Evolutionary conservation across 2,797 vertebrate species (phyloP), one percentile per base, ranked within the genome.

Genomic region (Mus minutoides): DNA sequence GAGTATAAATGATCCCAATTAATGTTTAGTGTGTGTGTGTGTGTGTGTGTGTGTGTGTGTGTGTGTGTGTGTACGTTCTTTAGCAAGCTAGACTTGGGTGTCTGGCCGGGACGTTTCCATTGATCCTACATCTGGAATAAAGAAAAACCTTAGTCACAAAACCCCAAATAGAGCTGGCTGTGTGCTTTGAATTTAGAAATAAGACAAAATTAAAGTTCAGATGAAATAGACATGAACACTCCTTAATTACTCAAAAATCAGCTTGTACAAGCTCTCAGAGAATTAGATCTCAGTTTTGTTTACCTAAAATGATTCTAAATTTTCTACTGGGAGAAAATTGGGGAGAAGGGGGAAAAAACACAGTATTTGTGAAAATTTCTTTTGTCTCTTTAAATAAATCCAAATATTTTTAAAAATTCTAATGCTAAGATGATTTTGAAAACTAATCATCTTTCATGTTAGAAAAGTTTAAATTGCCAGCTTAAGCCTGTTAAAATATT

Each of bases 401-500:
- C 76, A 93, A 94, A 95, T 92, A 90, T 60, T 90, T 37, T 37
- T 16, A 84, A 92, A 93, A 94, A 93, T 54, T 94, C 54, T 82
- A 31, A 95, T 64, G 56, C 78, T 90, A 88, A 93, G n/a, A 78
- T 95, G 89, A 95, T 96, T 94, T 94, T 95, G 89, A 95, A 97
- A 97, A 96, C 64, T 94, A 94, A 96, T 94, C 80, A 90, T 95
- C 52, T 91, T 96, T 96, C 60, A 79, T 83, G 56, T 86, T 96
- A 91, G 71, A 94, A 97, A 96, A 97, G 60, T 97, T 97, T 94
- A 92, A 96, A 97, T 96, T 97, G 92, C 96, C 78, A 90, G 96
- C 86, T 94, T 97, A 96, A 95, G 92, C 91, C 87, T 94, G 96
- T 96, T 97, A 95, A 97, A 97, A 95, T 96, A 97, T 97, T 97